These are phyloP conservation scores for Dicrurus megarhynchus DNA, from an alignment of 2,113 vertebrate species.

Conservation along the genomic window DNA sequence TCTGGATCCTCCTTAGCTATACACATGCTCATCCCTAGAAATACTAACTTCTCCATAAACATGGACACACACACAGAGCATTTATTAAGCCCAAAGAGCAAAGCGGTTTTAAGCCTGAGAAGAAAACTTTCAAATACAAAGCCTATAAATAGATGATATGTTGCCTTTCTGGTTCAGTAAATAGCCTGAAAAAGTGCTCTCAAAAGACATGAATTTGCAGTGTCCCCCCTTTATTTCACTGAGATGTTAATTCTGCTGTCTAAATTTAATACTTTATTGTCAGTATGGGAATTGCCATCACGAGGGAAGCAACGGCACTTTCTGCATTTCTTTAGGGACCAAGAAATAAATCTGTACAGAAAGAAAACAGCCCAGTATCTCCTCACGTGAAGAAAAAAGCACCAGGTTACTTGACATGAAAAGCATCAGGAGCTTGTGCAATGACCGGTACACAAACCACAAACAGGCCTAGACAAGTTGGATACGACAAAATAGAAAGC, in stretches of 20 bases:
- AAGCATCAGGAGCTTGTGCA: neutral
- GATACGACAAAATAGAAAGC: neutral
- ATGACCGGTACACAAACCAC: neutral
- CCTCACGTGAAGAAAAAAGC: neutral
- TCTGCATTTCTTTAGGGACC: neutral
- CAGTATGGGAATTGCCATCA: neutral
- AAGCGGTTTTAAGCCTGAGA: neutral
- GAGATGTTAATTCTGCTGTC: neutral
- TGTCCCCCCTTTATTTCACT: neutral
- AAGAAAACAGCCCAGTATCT: neutral
- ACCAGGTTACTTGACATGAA: neutral
- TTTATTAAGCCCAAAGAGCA: neutral
- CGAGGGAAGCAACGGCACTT: neutral
- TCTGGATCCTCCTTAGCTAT: neutral
- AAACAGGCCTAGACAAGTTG: neutral
- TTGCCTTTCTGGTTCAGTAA: slow-evolving; percentile 14
- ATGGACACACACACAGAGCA: fast-evolving
- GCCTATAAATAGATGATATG: neutral
- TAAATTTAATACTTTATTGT: neutral
- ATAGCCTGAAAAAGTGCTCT: neutral
- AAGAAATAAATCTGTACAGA: neutral
- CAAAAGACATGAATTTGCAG: neutral
- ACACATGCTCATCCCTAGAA: neutral
- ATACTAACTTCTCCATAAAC: neutral
- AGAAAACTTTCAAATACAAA: neutral